Evolutionary conservation across 2,888 invertebrate genomes (phyloP).

Genomic region (Cephus spinipes): DNA sequence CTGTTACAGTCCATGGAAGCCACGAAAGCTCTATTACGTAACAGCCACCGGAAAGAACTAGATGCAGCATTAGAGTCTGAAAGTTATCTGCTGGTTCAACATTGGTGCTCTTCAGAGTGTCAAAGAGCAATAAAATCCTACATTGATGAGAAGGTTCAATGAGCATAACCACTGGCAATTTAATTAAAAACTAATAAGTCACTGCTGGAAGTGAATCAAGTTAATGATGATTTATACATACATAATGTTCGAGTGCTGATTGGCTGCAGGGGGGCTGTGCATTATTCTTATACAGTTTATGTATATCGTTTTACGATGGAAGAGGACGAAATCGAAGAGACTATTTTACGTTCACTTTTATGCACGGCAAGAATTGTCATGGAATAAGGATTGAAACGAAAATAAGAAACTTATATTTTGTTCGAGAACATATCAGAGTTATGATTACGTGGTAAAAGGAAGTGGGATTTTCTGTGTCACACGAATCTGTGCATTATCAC

Average conservation of each 20-base stretch:
- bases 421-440: neutral
- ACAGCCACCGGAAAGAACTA: constrained; percentile 71
- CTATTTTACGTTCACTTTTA: neutral
- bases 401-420: neutral
- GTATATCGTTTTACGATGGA: neutral
- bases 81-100: constrained; percentile 75
- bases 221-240: neutral
- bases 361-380: neutral
- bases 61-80: constrained; percentile 76
- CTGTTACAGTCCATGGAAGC: constrained; percentile 73
- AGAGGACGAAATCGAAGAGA: neutral
- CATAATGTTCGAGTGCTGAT: neutral
- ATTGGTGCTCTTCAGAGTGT: constrained; percentile 82
- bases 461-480: neutral
- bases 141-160: constrained; percentile 57
- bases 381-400: neutral
- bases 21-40: constrained; percentile 71
- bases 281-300: neutral
- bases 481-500: neutral
- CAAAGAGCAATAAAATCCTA: constrained; percentile 69
- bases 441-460: neutral
- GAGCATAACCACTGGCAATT: constrained; percentile 39
- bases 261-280: neutral
- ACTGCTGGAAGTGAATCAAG: neutral
- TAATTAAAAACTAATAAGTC: constrained; percentile 25